Evolutionary conservation across 1,140 invertebrate genomes (phyloP).

Genomic region (Aphidius gifuensis): DNA sequence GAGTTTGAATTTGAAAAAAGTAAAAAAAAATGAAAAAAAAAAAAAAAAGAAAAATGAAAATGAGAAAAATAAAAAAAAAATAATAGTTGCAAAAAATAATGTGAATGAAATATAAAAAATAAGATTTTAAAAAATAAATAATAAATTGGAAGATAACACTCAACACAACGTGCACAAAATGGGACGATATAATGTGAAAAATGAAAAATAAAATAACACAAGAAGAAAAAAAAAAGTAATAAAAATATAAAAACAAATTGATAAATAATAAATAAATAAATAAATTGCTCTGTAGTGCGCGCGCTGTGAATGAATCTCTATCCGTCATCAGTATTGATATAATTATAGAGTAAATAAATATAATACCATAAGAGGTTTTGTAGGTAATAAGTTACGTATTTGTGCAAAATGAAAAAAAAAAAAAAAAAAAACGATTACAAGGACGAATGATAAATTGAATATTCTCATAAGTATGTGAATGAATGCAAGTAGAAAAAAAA

Average conservation of each 20-base stretch:
- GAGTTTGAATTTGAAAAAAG: no score
- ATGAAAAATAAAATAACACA: not conserved
- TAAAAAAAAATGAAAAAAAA: no score
- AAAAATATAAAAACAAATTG: constrained; percentile 2
- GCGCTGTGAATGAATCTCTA: constrained; percentile 57
- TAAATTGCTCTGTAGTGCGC: constrained; percentile 27
- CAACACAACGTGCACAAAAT: not conserved
- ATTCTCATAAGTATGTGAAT: constrained; percentile 15
- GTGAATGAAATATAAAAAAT: no score
- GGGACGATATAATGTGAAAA: not conserved
- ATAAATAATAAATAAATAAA: constrained; percentile 19
- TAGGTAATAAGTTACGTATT: constrained; percentile 47
- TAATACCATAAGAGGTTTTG: constrained; percentile 52
- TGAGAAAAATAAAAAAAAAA: no score
- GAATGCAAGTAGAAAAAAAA: constrained; percentile 1
- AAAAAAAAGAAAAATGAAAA: no score
- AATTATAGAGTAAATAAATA: constrained; percentile 56
- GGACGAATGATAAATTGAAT: constrained; percentile 16
- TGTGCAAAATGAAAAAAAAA: constrained; percentile 37
- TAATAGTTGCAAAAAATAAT: no score
- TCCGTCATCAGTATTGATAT: constrained; percentile 58
- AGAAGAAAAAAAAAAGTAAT: not conserved
- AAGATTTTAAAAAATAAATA: no score
- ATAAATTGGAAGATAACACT: not conserved
- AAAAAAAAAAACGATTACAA: not conserved